Conservation (phyloP, 2,113 vertebrate species). For the Harpagus bidentatus region DNA sequence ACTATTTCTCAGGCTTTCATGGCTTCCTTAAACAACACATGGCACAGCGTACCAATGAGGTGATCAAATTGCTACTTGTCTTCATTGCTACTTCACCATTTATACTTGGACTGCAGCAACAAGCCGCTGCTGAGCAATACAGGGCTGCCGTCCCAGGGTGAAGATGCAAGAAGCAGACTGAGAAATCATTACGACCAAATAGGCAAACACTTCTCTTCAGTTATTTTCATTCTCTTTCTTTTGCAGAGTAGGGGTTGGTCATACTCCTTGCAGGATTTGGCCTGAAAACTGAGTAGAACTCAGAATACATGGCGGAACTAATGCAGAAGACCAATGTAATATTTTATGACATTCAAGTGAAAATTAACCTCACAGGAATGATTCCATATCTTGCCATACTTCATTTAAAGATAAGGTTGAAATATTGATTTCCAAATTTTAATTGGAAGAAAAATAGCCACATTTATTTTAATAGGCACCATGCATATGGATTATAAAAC, state of each 20-base stretch:
- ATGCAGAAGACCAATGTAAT: neutral
- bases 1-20: neutral
- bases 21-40: neutral
- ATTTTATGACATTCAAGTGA: neutral
- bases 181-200: neutral
- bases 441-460: neutral
- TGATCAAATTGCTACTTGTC: neutral
- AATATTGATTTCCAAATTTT: neutral
- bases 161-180: neutral
- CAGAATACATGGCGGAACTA: neutral
- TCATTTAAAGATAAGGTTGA: neutral
- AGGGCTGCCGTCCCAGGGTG: neutral
- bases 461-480: neutral
- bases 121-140: neutral
- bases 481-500: neutral
- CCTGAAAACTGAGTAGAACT: neutral
- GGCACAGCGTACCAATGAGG: neutral
- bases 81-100: neutral
- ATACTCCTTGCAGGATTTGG: neutral
- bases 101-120: neutral
- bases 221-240: neutral
- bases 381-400: accelerated
- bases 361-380: neutral
- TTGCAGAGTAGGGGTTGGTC: neutral
- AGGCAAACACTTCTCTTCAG: neutral